Base-by-base conservation (phyloP, 2,888 invertebrate species). In the Tachina grossa region DNA sequence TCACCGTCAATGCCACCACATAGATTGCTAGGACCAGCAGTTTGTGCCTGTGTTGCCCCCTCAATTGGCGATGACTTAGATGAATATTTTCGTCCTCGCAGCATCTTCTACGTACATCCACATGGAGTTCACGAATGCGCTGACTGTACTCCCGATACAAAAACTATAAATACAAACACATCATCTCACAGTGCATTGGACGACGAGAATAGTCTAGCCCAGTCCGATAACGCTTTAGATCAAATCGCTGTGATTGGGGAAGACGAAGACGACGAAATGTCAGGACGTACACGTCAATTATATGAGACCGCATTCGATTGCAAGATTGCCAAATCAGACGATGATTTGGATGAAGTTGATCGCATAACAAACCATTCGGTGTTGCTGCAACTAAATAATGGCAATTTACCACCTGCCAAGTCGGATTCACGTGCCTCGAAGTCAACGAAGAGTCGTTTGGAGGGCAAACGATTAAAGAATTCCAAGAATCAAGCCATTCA, bases 281-380 rank as follows among this genome's bases (percentile, higher is more conserved):
- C 94, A 14, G 89, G 89, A 45, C 94, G 95, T 80, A 94, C 95
- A 92, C 94, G 96, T 90, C 96, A 96, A 93, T 94, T 97, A 78
- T 97, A 97, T 92, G 97, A 97, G 93, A 97, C 97, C 79, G 97
- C 97, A 82, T 97, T 97, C 92, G 97, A 97, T 93, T 97, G 97
- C 92, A 96, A 96, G 93, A 95, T 97, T 90, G 95, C 95, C 90
- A 95, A 96, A 87, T 97, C 97, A 10, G 96, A 96, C 89, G 96
- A 96, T 89, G 95, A 95, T 88, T 96, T 97, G 88, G 94, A 97
- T 90, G 97, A 97, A 90, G 95, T 97, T 72, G 97, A 97, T 89
- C 95, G 96, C 84, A 95, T 97, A 85, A 95, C 96, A 88, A 97
- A 97, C 91, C 97, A 97, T 90, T 96, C 96, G 14, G 95, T 96